These are phyloP conservation scores for Heliconius sara DNA, from an alignment of 2,888 invertebrate genomes.

Conservation along the genomic window DNA sequence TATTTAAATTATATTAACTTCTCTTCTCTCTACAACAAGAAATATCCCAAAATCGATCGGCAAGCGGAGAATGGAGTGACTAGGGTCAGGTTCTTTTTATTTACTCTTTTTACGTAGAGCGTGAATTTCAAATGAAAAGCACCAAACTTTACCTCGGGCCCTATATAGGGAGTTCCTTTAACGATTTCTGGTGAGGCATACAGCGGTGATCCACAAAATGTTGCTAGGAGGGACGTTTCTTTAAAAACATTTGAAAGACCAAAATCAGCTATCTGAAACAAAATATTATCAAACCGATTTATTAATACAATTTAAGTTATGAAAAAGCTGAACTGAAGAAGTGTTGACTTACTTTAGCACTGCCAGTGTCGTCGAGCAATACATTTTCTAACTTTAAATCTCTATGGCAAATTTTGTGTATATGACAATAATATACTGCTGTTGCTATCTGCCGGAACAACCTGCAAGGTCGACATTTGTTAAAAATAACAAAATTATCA, in stretches of 20 bases:
- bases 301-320: not conserved
- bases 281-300: conserved; percentile 10
- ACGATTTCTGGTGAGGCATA: conserved; percentile 99
- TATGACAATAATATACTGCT: conserved; percentile 98
- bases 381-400: conserved; percentile 98
- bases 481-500: conserved; percentile 14
- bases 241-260: conserved; percentile 98
- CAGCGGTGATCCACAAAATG: conserved; percentile 98
- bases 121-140: not conserved
- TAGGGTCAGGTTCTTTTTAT: not conserved
- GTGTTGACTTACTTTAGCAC: conserved; percentile 91
- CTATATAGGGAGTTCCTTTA: conserved; percentile 97
- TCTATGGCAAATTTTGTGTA: conserved; percentile 98
- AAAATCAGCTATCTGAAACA: conserved; percentile 96
- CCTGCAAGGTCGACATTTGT: conserved; percentile 69
- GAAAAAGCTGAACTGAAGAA: not conserved
- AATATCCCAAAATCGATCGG: too few species aligned
- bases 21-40: too few species aligned
- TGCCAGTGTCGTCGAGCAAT: conserved; percentile 94
- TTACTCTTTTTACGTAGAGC: too few species aligned
- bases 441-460: conserved; percentile 98
- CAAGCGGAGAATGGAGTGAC: not conserved
- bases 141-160: conserved; percentile 91
- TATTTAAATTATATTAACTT: too few species aligned
- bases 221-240: conserved; percentile 92